phyloP scores from a whole-genome alignment of 1,140 invertebrate genomes.

The Brachionus rubens region DNA sequence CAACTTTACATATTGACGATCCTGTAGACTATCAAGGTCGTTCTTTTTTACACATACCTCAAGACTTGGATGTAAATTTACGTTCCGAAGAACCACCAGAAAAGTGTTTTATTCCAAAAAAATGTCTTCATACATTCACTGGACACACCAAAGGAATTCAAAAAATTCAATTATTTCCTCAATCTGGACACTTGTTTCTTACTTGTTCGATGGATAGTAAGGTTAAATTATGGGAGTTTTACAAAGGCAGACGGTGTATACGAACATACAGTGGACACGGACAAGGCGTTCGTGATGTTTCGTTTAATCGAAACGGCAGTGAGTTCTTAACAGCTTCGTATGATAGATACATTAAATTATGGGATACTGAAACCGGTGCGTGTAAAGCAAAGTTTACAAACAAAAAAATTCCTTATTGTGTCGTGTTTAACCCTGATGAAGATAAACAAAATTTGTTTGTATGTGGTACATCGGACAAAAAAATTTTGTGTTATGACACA shows the following conservation, averaged over 20 bases:
- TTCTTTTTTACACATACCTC: slow-evolving; percentile 86
- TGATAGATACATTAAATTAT: slow-evolving; percentile 83
- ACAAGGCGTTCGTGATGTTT: slow-evolving; percentile 91
- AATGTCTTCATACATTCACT: slow-evolving; percentile 90
- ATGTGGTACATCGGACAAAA: slow-evolving; percentile 96
- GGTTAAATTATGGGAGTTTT: slow-evolving; percentile 95
- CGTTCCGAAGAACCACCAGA: slow-evolving; percentile 84
- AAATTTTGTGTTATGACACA: slow-evolving; percentile 97
- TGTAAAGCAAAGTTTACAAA: slow-evolving; percentile 69
- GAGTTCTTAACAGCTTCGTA: slow-evolving; percentile 86
- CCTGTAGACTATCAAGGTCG: slow-evolving; percentile 91
- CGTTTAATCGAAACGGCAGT: slow-evolving; percentile 89
- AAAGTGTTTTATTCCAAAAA: slow-evolving; percentile 94
- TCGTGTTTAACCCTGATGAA: slow-evolving; percentile 93
- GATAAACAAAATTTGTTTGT: slow-evolving; percentile 97
- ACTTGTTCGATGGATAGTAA: slow-evolving; percentile 94
- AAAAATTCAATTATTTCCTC: slow-evolving; percentile 90
- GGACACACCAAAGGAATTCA: slow-evolving; percentile 96
- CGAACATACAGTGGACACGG: slow-evolving; percentile 92
- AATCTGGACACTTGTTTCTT: slow-evolving; percentile 86
- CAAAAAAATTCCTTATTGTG: slow-evolving; percentile 91
- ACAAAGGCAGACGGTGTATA: slow-evolving; percentile 87
- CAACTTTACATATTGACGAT: slow-evolving; percentile 66
- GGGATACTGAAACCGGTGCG: slow-evolving; percentile 89
- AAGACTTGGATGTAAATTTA: slow-evolving; percentile 91